phyloP scores from a whole-genome alignment of 2,797 vertebrate species.

The Gambelia wislizenii region DNA sequence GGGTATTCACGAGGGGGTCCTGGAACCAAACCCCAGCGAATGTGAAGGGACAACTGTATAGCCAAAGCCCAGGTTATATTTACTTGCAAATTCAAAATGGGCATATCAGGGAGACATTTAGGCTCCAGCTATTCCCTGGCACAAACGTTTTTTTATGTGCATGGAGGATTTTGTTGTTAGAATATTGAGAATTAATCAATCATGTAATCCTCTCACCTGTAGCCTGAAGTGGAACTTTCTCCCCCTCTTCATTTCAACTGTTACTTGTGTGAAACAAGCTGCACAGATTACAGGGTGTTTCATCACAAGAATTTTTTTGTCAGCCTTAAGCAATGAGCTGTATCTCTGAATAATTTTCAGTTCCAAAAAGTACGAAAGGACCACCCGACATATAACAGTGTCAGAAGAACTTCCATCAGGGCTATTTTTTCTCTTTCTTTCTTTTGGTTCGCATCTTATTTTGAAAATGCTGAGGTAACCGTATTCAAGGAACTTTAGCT shows the following conservation, averaged over 20 bases:
- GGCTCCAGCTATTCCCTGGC: neutral
- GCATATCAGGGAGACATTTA: neutral
- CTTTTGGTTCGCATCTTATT: conserved; percentile 47
- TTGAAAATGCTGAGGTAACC: conserved; percentile 46
- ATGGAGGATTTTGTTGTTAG: neutral
- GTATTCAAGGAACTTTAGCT: conserved; percentile 56
- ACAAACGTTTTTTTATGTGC: neutral
- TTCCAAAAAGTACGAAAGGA: neutral
- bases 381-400: neutral
- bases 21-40: too few species aligned
- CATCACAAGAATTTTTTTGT: neutral
- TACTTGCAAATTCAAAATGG: neutral
- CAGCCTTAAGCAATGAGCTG: neutral
- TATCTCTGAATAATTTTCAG: neutral
- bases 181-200: neutral
- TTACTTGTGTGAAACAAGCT: neutral
- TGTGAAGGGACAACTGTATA: too few species aligned
- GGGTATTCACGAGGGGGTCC: too few species aligned
- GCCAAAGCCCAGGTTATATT: too few species aligned
- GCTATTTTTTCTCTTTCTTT: neutral
- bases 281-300: neutral
- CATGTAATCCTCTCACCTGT: conserved; percentile 1
- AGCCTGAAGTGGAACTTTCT: neutral
- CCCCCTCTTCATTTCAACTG: neutral
- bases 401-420: conserved; percentile 8